Evolutionary conservation across 1,140 invertebrate species (phyloP).

Genomic region (Chionoecetes opilio): DNA sequence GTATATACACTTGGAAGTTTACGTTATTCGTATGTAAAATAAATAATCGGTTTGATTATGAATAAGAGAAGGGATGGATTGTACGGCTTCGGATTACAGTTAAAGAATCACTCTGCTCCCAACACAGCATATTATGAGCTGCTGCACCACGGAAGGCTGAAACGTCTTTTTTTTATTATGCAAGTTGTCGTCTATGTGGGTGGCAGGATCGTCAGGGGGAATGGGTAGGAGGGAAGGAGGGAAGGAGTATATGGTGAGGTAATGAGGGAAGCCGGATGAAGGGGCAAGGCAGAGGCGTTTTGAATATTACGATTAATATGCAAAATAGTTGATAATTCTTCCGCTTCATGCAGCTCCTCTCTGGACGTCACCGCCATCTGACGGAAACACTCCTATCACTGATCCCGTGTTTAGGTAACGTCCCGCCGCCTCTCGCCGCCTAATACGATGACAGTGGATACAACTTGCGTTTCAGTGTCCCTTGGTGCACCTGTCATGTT

Average conservation of each 20-base stretch:
- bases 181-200: background rate
- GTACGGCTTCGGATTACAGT: no score
- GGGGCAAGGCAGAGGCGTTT: background rate
- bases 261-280: background rate
- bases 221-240: background rate
- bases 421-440: background rate
- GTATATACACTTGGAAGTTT: no score
- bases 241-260: background rate
- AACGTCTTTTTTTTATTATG: no score
- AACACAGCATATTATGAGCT: no score
- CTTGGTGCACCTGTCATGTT: background rate
- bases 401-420: conserved; percentile 4
- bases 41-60: no score
- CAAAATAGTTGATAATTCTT: background rate
- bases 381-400: background rate
- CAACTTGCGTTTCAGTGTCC: background rate
- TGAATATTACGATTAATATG: background rate
- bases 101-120: no score
- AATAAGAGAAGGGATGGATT: no score
- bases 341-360: background rate
- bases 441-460: background rate
- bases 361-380: background rate
- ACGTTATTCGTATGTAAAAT: no score
- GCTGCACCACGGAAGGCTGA: no score
- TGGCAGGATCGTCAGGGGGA: background rate